phyloP scores from a whole-genome alignment of 2,113 vertebrate genomes.

The Paedocypris sp. region DNA sequence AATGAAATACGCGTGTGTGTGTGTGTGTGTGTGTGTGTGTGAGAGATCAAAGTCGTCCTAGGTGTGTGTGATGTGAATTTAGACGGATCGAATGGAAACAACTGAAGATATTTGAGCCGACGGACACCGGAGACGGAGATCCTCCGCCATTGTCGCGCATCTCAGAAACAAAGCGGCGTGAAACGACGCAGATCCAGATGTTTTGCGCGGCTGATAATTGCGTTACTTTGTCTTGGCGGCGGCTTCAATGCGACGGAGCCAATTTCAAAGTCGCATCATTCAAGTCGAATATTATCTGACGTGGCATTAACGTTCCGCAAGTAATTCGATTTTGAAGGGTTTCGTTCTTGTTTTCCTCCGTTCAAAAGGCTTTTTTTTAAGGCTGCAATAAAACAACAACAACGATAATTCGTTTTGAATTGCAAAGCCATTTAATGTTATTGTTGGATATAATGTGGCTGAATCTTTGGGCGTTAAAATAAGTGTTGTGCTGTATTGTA shows the following conservation, averaged over 20 bases:
- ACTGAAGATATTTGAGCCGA: conserved; percentile 12
- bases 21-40: too few species aligned
- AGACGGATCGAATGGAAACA: background rate
- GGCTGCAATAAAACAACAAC: conserved; percentile 1
- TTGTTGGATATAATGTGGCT: conserved; percentile 30
- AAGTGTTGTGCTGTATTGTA: conserved; percentile 15
- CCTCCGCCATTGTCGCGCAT: too few species aligned
- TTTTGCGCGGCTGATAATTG: background rate
- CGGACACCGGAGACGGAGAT: background rate
- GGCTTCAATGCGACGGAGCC: background rate
- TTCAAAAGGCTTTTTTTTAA: background rate
- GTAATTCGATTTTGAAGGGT: background rate
- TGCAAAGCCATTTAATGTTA: conserved; percentile 28
- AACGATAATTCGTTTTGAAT: conserved; percentile 23
- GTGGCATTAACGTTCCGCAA: background rate
- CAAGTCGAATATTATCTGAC: background rate
- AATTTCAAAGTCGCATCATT: background rate
- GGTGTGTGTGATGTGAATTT: too few species aligned
- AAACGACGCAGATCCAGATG: too few species aligned
- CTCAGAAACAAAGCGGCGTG: too few species aligned
- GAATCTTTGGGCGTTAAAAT: conserved; percentile 22
- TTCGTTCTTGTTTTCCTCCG: background rate
- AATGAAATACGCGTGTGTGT: too few species aligned
- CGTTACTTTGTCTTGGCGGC: background rate
- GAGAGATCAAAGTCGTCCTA: too few species aligned